phyloP scores from a whole-genome alignment of 2,797 vertebrate species.

The Fundulus diaphanus region DNA sequence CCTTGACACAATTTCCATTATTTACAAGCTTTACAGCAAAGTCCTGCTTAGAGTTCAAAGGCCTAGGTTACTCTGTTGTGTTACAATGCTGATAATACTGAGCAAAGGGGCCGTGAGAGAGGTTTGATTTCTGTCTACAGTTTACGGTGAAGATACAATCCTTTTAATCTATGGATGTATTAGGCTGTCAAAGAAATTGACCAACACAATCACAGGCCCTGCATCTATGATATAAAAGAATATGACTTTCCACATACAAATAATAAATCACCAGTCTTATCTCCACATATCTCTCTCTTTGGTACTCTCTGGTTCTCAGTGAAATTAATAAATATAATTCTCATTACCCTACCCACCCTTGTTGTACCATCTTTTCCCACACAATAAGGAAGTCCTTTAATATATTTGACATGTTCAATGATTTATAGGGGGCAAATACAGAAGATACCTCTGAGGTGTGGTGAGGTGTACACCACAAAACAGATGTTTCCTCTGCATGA shows the following conservation, averaged over 20 bases:
- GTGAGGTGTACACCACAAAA: conserved; percentile 62
- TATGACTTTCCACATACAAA: conserved; percentile 15
- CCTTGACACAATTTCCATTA: not conserved
- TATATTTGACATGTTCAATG: conserved; percentile 19
- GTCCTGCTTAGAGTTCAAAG: not conserved
- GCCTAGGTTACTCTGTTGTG: not conserved
- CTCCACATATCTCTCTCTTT: conserved; percentile 9
- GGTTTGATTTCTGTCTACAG: not conserved
- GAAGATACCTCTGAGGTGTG: conserved; percentile 39
- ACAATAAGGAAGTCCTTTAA: not conserved
- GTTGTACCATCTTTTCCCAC: not conserved
- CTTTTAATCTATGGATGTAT: conserved; percentile 31
- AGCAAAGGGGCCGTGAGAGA: conserved; percentile 2
- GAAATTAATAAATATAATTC: conserved; percentile 25
- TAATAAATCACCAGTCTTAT: conserved; percentile 3
- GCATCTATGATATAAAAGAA: conserved; percentile 18
- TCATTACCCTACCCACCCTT: not conserved
- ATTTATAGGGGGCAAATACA: conserved; percentile 19
- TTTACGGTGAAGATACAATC: conserved; percentile 11
- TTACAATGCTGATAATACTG: not conserved
- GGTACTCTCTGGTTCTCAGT: conserved; percentile 16
- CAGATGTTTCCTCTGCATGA: conserved; percentile 43
- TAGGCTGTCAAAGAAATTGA: conserved; percentile 13
- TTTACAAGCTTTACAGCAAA: not conserved
- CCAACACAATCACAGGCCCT: not conserved